Conservation (phyloP, 2,113 vertebrate genomes). For the Phrynosoma platyrhinos region DNA sequence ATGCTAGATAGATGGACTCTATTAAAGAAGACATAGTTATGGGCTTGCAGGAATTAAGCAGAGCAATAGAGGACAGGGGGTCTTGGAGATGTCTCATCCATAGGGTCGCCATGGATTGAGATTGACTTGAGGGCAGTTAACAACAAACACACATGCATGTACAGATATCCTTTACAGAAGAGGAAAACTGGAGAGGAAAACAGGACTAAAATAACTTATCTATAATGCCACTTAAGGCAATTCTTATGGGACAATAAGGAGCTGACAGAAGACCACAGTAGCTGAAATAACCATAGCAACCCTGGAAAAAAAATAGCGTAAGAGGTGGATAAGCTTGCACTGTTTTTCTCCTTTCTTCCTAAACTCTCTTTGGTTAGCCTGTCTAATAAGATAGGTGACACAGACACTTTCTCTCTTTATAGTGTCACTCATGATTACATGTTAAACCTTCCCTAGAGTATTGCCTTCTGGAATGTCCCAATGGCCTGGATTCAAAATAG, state of each 20-base stretch:
- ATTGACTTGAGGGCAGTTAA: too few species aligned
- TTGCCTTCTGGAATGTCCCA: background rate
- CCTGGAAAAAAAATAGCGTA: background rate
- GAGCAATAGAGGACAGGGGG: too few species aligned
- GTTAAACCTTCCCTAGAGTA: background rate
- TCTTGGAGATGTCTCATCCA: too few species aligned
- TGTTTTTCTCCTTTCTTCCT: background rate
- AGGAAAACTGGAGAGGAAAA: background rate
- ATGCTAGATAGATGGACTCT: too few species aligned
- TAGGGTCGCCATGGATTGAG: too few species aligned
- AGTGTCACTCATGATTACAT: background rate
- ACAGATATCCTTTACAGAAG: background rate
- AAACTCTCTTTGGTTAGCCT: background rate
- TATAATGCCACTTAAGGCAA: background rate
- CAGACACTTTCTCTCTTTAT: background rate
- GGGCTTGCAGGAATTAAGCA: too few species aligned
- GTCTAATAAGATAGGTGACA: background rate
- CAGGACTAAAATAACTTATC: background rate
- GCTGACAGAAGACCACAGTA: background rate
- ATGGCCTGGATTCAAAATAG: background rate
- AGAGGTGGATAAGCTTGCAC: background rate
- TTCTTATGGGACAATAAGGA: constrained; percentile 18
- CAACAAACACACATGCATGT: too few species aligned
- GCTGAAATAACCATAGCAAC: constrained; percentile 28
- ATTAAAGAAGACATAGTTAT: too few species aligned